These are phyloP conservation scores for Poecile montanus DNA, from an alignment of 2,797 vertebrate species.

Conservation along the genomic window DNA sequence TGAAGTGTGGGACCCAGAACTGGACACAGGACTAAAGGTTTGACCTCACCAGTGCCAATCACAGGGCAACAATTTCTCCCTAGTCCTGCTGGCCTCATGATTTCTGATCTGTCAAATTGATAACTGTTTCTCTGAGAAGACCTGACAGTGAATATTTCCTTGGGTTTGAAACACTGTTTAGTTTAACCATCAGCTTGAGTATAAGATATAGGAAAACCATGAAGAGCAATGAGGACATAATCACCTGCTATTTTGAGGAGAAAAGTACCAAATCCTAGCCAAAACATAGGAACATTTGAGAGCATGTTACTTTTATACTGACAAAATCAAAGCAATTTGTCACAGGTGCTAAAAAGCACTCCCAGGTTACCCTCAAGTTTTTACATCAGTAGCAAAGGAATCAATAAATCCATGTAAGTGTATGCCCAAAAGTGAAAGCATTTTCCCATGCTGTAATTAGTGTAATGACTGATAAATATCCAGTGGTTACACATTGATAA, in stretches of 20 bases:
- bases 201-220: not conserved
- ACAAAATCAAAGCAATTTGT: slow-evolving; percentile 9
- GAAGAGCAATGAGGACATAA: not conserved
- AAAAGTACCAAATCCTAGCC: not conserved
- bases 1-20: not conserved
- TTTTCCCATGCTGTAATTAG: slow-evolving; percentile 43
- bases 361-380: slow-evolving; percentile 51
- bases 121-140: not conserved
- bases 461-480: slow-evolving; percentile 44
- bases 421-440: slow-evolving; percentile 36
- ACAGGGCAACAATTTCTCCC: not conserved
- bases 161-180: not conserved
- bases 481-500: slow-evolving; percentile 23
- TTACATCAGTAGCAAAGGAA: slow-evolving; percentile 10
- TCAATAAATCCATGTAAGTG: slow-evolving; percentile 47
- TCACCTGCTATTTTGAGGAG: not conserved
- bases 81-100: not conserved
- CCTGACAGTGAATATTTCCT: not conserved
- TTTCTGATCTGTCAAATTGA: not conserved
- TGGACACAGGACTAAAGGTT: not conserved
- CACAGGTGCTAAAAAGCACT: slow-evolving; percentile 4
- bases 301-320: not conserved
- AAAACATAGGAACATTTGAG: not conserved
- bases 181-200: not conserved
- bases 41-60: not conserved